These are phyloP conservation scores for Lepidocolaptes lacrymiger DNA, from an alignment of 2,797 vertebrate genomes.

Conservation along the genomic window DNA sequence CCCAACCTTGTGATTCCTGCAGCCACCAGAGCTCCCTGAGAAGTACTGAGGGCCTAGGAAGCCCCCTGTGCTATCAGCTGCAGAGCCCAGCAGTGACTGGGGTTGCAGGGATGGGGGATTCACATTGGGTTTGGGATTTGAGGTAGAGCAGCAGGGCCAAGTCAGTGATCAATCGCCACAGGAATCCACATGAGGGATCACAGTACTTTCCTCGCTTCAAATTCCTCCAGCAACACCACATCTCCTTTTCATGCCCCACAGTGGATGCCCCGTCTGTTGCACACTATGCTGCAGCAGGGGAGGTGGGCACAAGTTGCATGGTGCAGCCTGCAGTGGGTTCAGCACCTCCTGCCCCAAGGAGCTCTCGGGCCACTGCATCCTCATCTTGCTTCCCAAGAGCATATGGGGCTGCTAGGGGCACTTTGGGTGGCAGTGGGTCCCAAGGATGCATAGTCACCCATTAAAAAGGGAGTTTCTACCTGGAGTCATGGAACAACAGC, in stretches of 20 bases:
- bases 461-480: neutral
- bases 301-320: neutral
- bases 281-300: neutral
- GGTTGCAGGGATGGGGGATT: neutral
- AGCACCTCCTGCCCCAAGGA: neutral
- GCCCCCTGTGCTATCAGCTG: neutral
- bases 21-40: neutral
- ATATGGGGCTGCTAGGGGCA: neutral
- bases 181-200: neutral
- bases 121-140: accelerated
- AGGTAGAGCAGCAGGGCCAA: neutral
- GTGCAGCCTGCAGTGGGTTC: neutral
- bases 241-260: neutral
- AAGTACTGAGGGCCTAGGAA: neutral
- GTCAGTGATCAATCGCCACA: neutral
- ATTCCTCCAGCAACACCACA: neutral
- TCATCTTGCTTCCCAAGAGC: neutral
- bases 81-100: neutral
- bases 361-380: neutral
- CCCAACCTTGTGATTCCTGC: neutral
- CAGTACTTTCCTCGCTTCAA: neutral
- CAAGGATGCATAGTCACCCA: accelerated
- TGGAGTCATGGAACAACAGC: neutral
- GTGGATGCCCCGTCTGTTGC: neutral
- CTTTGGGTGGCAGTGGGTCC: neutral